phyloP scores from a whole-genome alignment of 2,888 invertebrate genomes.

The Terebella lapidaria region DNA sequence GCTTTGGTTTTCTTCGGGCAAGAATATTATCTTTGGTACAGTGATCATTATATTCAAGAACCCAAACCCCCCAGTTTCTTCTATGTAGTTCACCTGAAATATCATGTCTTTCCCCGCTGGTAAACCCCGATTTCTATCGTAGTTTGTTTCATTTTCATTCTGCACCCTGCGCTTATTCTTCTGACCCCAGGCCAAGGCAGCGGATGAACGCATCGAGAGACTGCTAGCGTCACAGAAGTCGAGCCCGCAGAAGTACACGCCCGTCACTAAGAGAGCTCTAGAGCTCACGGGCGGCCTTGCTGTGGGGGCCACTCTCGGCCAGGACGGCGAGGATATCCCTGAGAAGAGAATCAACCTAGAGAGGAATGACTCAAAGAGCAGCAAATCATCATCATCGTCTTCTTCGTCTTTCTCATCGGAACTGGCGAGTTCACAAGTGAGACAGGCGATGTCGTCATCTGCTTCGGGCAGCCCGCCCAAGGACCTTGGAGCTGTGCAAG shows the following conservation, averaged over 20 bases:
- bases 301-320: too few species aligned
- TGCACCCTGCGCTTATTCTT: too few species aligned
- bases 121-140: too few species aligned
- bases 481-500: background rate
- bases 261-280: background rate
- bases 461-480: background rate
- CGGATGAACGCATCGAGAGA: background rate
- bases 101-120: too few species aligned
- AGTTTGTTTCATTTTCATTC: too few species aligned
- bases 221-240: background rate
- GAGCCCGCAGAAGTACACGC: background rate
- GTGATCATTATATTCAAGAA: too few species aligned
- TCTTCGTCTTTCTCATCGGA: background rate
- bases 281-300: background rate
- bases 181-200: too few species aligned
- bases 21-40: too few species aligned
- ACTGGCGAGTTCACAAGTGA: background rate
- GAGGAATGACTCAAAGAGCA: background rate
- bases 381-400: background rate
- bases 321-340: background rate
- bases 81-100: too few species aligned
- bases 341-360: background rate
- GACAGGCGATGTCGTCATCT: background rate
- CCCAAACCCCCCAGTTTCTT: too few species aligned
- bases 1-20: too few species aligned